These are phyloP conservation scores for Albula glossodonta DNA, from an alignment of 2,113 vertebrate species.

Conservation along the genomic window DNA sequence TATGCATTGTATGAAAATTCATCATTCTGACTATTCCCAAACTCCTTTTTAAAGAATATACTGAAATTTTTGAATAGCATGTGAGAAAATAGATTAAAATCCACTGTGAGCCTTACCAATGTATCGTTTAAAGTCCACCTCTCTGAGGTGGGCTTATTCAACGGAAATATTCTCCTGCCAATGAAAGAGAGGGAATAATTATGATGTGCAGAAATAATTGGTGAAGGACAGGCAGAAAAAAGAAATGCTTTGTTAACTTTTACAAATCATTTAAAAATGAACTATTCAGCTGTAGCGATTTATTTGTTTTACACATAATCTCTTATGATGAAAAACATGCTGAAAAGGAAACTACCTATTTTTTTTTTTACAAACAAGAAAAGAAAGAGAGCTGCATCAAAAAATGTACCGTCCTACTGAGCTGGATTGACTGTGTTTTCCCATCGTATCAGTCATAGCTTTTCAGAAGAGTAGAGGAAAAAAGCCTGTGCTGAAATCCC, in stretches of 20 bases:
- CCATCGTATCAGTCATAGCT: neutral
- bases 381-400: slow-evolving; percentile 14
- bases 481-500: neutral
- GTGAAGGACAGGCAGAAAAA: no score
- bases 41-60: slow-evolving; percentile 19
- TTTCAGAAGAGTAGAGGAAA: neutral
- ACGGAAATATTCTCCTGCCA: no score
- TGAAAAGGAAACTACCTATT: neutral
- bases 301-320: no score
- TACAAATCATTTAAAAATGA: no score
- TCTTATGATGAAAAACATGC: neutral
- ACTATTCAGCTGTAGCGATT: no score
- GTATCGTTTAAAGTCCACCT: neutral
- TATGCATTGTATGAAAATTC: slow-evolving; percentile 22
- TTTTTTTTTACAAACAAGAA: slow-evolving; percentile 14
- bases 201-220: no score
- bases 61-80: slow-evolving; percentile 12
- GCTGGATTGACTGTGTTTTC: neutral
- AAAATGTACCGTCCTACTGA: neutral
- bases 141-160: no score
- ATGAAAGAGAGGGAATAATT: no score
- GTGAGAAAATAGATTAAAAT: neutral
- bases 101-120: slow-evolving; percentile 27
- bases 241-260: no score
- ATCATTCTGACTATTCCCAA: slow-evolving; percentile 28